A percentile compares a stretch with the other conserved stretches of the same genome.
Conservation (phyloP, 2,113 vertebrate species). For the Serilophus lunatus region DNA sequence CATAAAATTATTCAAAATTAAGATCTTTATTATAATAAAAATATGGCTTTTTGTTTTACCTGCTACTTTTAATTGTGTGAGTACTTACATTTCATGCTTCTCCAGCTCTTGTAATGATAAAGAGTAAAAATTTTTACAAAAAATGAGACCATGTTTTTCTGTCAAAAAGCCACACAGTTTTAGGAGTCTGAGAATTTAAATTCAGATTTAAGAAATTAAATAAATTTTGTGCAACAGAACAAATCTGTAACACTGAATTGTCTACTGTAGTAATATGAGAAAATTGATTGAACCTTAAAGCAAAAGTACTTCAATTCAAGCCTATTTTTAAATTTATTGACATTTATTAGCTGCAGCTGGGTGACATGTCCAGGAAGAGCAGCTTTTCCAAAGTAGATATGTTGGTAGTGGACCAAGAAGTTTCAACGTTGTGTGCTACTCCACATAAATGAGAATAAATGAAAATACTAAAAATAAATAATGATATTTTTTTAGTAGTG, state of each 20-base stretch:
- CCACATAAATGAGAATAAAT: not conserved
- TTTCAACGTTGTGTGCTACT: not conserved
- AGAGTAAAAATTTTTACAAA: not conserved
- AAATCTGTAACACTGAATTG: not conserved
- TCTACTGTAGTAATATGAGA: not conserved
- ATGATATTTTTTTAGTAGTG: not conserved
- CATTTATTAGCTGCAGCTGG: not conserved
- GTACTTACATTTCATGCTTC: not conserved
- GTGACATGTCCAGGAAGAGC: not conserved
- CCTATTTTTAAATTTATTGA: not conserved
- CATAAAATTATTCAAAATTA: not conserved
- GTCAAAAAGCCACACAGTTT: not conserved
- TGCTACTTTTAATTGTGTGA: not conserved
- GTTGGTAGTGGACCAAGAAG: not conserved
- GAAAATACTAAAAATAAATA: not conserved
- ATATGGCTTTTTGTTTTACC: not conserved
- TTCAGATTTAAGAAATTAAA: not conserved
- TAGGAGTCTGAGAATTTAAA: not conserved
- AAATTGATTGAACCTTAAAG: not conserved
- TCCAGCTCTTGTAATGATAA: not conserved
- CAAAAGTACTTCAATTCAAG: not conserved
- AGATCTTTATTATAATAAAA: not conserved
- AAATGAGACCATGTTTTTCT: not conserved
- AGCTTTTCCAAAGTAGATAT: not conserved
- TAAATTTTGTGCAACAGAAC: not conserved